Base-by-base conservation (phyloP, 2,113 vertebrate genomes). In the Glaucomys volans region DNA sequence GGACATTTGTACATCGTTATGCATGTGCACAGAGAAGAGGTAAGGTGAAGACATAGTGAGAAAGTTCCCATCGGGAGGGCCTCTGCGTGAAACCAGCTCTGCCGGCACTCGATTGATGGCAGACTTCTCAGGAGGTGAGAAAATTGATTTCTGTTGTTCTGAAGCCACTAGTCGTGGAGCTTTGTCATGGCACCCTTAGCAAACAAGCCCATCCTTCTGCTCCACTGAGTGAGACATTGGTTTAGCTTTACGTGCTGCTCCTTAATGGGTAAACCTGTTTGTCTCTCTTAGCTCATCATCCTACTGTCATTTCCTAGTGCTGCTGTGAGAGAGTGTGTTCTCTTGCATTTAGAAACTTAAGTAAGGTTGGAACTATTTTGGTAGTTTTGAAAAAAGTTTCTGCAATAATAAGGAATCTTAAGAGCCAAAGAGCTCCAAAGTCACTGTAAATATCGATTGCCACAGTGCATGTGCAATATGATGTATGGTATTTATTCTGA, bases 351-450 rank as follows among this genome's bases (percentile, higher is more conserved):
- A 83, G 57, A 54, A 59, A 54, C 67, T 88, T 77, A 44, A 69
- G 40, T 16, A 66, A 92, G 44, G 62, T 47, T 66, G 30, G 35
- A 92, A 75, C 42, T 85, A 4, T 88, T 94, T 91, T 85, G 64
- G 52, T 26, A 87, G 20, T 82, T 94, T 90, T 84, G 79, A 90
- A 80, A 87, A 84, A 86, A 18, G 5, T 82, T 83, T 91, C 50
- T 92, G 66, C 81, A 67, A 64, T 75, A 52, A 40, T 72, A 80
- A 81, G 80, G 54, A 95, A 62, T 87, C 47, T 94, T 88, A 82
- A 82, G 44, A 72, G 52, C 42, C 64, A 95, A 11, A 86, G 77
- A 81, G 54, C 42, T 67, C 62, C 32, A 66, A 71, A 96, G 52
- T 86, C 92, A 17, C 52, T 24, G 0, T 76, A n/a, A 81, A 50